Evolutionary conservation across 2,797 vertebrate genomes (phyloP).

Genomic region (Triplophysa yarkandensis): DNA sequence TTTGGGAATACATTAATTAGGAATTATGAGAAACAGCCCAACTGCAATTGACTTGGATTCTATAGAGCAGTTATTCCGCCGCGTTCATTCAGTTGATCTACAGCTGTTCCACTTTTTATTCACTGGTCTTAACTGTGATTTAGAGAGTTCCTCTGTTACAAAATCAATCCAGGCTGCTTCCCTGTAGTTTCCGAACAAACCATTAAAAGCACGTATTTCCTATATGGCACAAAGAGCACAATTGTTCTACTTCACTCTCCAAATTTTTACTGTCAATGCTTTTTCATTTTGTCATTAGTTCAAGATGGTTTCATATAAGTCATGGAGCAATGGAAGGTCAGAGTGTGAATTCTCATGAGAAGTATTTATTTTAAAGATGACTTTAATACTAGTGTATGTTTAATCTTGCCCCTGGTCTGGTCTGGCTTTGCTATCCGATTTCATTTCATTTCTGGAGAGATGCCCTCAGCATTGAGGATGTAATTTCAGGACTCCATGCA

Average conservation of each 20-base stretch:
- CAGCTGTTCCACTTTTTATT: constrained; percentile 34
- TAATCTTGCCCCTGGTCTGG: constrained; percentile 48
- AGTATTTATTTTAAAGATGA: constrained; percentile 47
- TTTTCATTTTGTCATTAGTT: constrained; percentile 49
- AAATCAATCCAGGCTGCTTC: constrained; percentile 68
- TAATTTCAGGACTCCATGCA: constrained; percentile 70
- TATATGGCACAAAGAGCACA: constrained; percentile 20
- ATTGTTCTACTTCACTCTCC: constrained; percentile 27
- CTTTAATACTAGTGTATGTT: constrained; percentile 49
- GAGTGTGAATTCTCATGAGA: constrained; percentile 36
- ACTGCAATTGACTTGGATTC: constrained; percentile 9
- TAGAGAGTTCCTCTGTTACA: constrained; percentile 72
- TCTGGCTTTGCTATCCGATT: constrained; percentile 56
- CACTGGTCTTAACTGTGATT: constrained; percentile 15
- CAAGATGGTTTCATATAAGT: constrained; percentile 17
- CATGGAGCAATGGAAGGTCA: constrained; percentile 15
- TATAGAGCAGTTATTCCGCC: constrained; percentile 17
- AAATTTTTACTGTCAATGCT: constrained; percentile 37
- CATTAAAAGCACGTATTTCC: constrained; percentile 38
- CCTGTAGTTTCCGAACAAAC: constrained; percentile 34
- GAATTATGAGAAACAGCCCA: constrained; percentile 74
- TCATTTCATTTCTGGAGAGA: constrained; percentile 65
- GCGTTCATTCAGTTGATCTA: constrained; percentile 27
- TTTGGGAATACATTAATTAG: constrained; percentile 73
- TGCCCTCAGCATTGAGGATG: constrained; percentile 67